A percentile compares a stretch with the other conserved stretches of the same genome.
phyloP scores from a whole-genome alignment of 2,888 invertebrate species.

The Hirtodrosophila alboralis region DNA sequence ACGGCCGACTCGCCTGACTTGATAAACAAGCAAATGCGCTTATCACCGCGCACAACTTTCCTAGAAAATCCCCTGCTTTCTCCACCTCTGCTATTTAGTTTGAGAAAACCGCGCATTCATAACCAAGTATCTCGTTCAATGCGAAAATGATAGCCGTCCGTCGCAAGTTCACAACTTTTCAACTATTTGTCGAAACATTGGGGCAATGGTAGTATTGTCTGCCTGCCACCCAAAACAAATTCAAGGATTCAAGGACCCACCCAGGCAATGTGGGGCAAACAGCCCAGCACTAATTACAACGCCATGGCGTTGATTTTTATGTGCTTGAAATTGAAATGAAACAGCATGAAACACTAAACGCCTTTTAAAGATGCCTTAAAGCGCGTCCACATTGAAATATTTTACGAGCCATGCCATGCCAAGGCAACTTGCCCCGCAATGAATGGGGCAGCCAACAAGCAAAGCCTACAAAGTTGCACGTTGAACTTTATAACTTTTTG shows the following conservation, averaged over 20 bases:
- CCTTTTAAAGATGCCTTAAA: conserved; percentile 62
- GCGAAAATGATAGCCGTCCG: conserved; percentile 75
- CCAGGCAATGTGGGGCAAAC: conserved; percentile 40
- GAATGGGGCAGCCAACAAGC: not conserved
- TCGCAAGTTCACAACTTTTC: conserved; percentile 70
- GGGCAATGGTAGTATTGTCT: not conserved
- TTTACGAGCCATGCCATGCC: conserved; percentile 37
- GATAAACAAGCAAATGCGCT: conserved; percentile 78
- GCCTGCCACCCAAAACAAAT: conserved; percentile 1
- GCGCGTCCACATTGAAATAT: conserved; percentile 30
- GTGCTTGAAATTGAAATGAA: conserved; percentile 69
- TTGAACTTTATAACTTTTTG: conserved; percentile 75
- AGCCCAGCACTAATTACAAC: conserved; percentile 68
- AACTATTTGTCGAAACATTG: conserved; percentile 57
- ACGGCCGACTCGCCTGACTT: conserved; percentile 46
- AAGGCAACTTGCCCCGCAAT: conserved; percentile 1
- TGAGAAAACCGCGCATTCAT: conserved; percentile 53
- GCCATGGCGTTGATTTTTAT: conserved; percentile 72
- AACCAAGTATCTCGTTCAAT: conserved; percentile 62
- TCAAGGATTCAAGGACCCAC: too few relatives aligned
- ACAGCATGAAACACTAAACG: conserved; percentile 52
- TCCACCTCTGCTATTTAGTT: conserved; percentile 30
- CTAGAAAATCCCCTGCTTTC: not conserved
- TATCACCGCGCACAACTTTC: conserved; percentile 57
- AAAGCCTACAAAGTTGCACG: conserved; percentile 70